Evolutionary conservation across 2,888 invertebrate species (phyloP), one percentile per base, ranked within the genome.

Genomic region (Psylliodes chrysocephalus): DNA sequence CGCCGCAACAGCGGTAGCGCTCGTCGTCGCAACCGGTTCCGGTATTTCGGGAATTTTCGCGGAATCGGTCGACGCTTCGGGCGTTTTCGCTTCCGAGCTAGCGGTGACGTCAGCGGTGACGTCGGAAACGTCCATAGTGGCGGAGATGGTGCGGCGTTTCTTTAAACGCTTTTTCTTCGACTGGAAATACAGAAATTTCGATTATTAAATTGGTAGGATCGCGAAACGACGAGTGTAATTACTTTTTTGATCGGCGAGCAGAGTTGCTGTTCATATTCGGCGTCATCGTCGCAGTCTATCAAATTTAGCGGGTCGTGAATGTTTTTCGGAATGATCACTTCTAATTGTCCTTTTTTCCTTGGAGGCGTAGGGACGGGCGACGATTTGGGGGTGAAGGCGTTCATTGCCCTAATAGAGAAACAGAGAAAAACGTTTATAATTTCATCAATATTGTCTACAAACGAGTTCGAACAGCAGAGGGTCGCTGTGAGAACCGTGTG

Each of bases 291-390:
- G 30, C 91, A 91, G 76, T 91, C 90, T 78, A 91, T 87, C 61
- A 98, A 84, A 83, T 96, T 95, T 53, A 98, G 83, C 0, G 97
- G 97, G 84, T 98, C 97, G 75, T 91, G 88, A 52, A 95, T 94
- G 80, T 97, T 95, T 28, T 93, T 93, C 52, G 96, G 97, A 78
- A 96, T 95, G 63, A 95, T 91, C 2, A 82, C 95, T 84, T 95
- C 94, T 70, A 96, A 91, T 78, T 90, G 90, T 42, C 88, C 90
- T 79, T 92, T 92, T 67, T 91, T 87, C 66, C 91, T 86, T 54
- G 90, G 90, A n/a, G 93, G 93, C 35, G 91, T 92, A 56, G 94
- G 91, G 77, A 95, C 82, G 0, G 97, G 97, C 62, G 96, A 96
- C 25, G 95, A 94, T 77, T 94, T 92, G 55, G 96, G 96, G 12